A percentile compares a stretch with the other conserved stretches of the same genome.
Evolutionary conservation across 2,113 vertebrate species (phyloP).

Genomic region (Centropus bengalensis): DNA sequence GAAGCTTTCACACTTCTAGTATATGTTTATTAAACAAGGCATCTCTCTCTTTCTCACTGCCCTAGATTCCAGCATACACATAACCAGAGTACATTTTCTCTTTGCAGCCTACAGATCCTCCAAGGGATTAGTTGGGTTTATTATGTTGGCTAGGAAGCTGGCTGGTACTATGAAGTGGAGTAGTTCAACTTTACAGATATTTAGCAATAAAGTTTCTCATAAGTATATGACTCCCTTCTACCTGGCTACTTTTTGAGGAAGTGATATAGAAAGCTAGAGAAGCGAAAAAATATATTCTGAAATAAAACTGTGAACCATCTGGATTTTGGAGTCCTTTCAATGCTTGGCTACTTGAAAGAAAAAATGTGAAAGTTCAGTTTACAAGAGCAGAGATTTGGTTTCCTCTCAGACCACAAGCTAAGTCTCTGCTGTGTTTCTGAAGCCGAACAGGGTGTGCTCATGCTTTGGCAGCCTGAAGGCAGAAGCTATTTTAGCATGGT

Average conservation of each 20-base stretch:
- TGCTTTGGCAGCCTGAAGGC: background rate
- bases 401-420: background rate
- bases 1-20: conserved; percentile 70
- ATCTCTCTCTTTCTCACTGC: background rate
- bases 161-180: background rate
- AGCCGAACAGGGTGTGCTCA: background rate
- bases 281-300: background rate
- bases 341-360: background rate
- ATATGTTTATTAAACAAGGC: conserved; percentile 52
- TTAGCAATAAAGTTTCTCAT: background rate
- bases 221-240: background rate
- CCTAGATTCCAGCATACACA: background rate
- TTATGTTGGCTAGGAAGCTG: background rate
- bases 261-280: background rate
- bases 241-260: background rate
- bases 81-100: background rate
- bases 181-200: background rate
- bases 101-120: background rate
- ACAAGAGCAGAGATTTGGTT: background rate
- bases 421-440: background rate
- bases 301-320: background rate
- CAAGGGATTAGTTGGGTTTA: background rate
- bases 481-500: background rate
- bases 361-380: background rate
- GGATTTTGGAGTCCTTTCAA: background rate